Evolutionary conservation across 2,888 invertebrate genomes (phyloP).

Genomic region (Macrophya alboannulata): DNA sequence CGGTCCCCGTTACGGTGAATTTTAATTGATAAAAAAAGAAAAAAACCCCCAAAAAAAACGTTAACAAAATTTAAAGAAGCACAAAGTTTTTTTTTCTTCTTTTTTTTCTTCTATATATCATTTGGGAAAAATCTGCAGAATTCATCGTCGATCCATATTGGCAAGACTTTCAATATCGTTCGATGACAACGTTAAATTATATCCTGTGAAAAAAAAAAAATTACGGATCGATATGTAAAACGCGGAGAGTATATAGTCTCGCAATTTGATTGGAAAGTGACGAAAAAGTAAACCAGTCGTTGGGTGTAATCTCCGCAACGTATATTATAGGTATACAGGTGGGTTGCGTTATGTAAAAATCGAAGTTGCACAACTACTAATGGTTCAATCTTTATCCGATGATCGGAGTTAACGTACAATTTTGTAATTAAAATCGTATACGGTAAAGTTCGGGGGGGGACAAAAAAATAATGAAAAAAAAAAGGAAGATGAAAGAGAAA

Average conservation of each 20-base stretch:
- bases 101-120: not conserved
- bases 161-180: too few relatives aligned
- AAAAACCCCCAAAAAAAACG: too few relatives aligned
- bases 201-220: too few relatives aligned
- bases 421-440: slow-evolving; percentile 14
- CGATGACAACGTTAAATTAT: too few relatives aligned
- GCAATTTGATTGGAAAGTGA: not conserved
- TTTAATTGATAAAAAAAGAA: not conserved
- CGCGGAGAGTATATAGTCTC: not conserved
- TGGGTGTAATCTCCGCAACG: not conserved
- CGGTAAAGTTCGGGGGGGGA: not conserved
- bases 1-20: not conserved
- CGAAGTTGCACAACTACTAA: not conserved
- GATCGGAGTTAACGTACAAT: slow-evolving; percentile 25
- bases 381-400: slow-evolving; percentile 1
- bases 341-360: not conserved
- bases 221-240: not conserved
- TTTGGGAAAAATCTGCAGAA: not conserved
- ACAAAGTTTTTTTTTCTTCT: not conserved
- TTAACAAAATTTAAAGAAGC: not conserved
- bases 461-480: not conserved
- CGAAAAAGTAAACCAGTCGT: not conserved
- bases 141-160: too few relatives aligned
- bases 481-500: not conserved
- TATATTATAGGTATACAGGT: not conserved